A percentile compares a stretch with the other conserved stretches of the same genome.
phyloP scores from a whole-genome alignment of 2,888 invertebrate genomes.

The Periphyllus acericola region DNA sequence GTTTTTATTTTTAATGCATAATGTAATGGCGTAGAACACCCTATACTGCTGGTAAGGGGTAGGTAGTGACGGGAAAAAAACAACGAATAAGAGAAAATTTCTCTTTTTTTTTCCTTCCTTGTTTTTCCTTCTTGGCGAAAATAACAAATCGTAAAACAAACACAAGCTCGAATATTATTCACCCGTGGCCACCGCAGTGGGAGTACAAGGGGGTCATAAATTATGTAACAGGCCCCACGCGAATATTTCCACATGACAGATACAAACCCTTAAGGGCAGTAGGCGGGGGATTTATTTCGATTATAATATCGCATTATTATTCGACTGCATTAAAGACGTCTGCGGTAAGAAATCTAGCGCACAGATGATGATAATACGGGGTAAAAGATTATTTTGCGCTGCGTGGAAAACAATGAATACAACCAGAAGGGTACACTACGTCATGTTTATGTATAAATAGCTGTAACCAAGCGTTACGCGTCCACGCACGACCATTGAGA shows the following conservation, averaged over 20 bases:
- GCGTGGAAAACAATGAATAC: not conserved
- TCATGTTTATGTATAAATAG: no score
- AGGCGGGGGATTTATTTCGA: conserved; percentile 51
- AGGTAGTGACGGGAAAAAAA: not conserved
- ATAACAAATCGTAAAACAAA: conserved; percentile 62
- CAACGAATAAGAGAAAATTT: conserved; percentile 46
- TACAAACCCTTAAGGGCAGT: conserved; percentile 48
- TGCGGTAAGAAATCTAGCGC: conserved; percentile 4
- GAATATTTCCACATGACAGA: conserved; percentile 62
- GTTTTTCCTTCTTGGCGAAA: conserved; percentile 50
- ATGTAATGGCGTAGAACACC: conserved; percentile 60
- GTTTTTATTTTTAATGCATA: conserved; percentile 62
- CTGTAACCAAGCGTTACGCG: no score
- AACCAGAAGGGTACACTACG: conserved; percentile 4
- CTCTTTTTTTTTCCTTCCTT: conserved; percentile 19
- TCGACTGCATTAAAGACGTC: conserved; percentile 47
- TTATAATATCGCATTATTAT: conserved; percentile 61
- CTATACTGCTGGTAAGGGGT: conserved; percentile 12
- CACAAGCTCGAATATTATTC: conserved; percentile 58
- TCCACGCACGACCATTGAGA: no score
- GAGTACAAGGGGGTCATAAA: conserved; percentile 51
- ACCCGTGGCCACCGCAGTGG: conserved; percentile 40
- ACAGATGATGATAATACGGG: not conserved
- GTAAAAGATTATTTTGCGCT: conserved; percentile 2
- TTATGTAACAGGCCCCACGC: conserved; percentile 60